phyloP scores from a whole-genome alignment of 2,888 invertebrate species.

The Amiota communis region DNA sequence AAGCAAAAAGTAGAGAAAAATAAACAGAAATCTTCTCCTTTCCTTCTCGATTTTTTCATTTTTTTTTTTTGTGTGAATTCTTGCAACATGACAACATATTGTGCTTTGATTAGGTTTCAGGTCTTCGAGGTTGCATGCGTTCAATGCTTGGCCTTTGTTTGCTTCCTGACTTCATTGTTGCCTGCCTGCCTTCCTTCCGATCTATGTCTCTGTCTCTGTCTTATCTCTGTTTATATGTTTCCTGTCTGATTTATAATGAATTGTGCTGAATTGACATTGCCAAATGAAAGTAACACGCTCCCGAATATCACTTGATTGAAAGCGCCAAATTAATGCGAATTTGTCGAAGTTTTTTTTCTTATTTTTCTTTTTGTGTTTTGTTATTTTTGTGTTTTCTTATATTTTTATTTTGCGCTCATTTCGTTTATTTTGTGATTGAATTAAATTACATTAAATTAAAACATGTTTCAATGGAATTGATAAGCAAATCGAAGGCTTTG shows the following conservation, averaged over 20 bases:
- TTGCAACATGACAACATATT: no score
- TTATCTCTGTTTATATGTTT: background rate
- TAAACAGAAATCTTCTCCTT: background rate
- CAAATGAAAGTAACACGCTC: background rate
- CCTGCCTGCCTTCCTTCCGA: background rate
- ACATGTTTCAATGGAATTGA: conserved; percentile 4
- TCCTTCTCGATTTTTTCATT: no score
- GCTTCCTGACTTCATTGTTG: background rate
- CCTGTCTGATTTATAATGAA: conserved; percentile 3
- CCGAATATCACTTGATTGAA: conserved; percentile 12
- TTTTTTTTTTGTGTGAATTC: no score
- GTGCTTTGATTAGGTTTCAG: no score
- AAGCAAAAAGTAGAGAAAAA: background rate
- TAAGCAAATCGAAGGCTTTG: no score
- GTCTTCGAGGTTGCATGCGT: background rate
- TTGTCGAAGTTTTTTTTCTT: background rate
- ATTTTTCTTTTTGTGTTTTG: background rate
- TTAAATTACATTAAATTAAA: conserved; percentile 18
- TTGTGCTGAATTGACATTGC: conserved; percentile 17
- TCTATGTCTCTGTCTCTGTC: background rate
- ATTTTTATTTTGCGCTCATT: conserved; percentile 3
- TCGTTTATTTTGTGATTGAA: background rate
- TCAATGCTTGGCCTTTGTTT: background rate
- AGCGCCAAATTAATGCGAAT: conserved; percentile 17
- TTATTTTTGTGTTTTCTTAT: conserved; percentile 2